A percentile compares a stretch with the other conserved stretches of the same genome.
phyloP scores from a whole-genome alignment of 1,140 invertebrate species.

The Drosophila miranda region DNA sequence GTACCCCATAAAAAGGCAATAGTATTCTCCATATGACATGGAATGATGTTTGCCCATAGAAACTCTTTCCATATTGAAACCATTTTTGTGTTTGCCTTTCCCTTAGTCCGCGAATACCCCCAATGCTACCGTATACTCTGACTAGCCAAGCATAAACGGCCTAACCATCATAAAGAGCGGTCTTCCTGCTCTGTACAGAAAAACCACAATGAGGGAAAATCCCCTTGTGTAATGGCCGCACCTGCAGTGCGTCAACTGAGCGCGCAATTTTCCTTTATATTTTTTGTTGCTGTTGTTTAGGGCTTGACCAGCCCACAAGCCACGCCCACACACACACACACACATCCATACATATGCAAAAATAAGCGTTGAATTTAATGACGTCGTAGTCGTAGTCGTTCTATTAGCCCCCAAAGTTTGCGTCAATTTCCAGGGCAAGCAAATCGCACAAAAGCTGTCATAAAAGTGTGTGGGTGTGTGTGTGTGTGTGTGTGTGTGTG shows the following conservation, averaged over 20 bases:
- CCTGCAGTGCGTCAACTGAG: slow-evolving; percentile 70
- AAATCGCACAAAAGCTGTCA: slow-evolving; percentile 63
- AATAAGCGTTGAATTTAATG: slow-evolving; percentile 56
- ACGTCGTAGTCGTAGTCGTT: slow-evolving; percentile 20
- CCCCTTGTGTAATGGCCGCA: slow-evolving; percentile 56
- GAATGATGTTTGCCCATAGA: too few species aligned
- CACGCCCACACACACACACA: slow-evolving; percentile 3
- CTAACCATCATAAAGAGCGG: slow-evolving; percentile 48
- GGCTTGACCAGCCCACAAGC: slow-evolving; percentile 37
- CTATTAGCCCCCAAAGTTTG: slow-evolving; percentile 35
- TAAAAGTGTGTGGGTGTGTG: slow-evolving; percentile 50
- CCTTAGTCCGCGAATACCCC: background rate
- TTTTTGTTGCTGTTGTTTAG: slow-evolving; percentile 23
- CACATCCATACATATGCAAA: slow-evolving; percentile 41
- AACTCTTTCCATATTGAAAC: background rate
- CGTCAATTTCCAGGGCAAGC: slow-evolving; percentile 51
- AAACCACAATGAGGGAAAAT: slow-evolving; percentile 21
- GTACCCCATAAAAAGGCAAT: background rate
- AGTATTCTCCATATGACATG: too few species aligned
- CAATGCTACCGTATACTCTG: slow-evolving; percentile 2
- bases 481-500: background rate
- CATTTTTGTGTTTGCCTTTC: too few species aligned
- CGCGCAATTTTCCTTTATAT: slow-evolving; percentile 56
- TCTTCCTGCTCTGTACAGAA: slow-evolving; percentile 23
- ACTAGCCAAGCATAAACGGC: slow-evolving; percentile 23